Evolutionary conservation across 1,140 invertebrate genomes (phyloP), one percentile per base, ranked within the genome.

Genomic region (Elymnias hypermnestra): DNA sequence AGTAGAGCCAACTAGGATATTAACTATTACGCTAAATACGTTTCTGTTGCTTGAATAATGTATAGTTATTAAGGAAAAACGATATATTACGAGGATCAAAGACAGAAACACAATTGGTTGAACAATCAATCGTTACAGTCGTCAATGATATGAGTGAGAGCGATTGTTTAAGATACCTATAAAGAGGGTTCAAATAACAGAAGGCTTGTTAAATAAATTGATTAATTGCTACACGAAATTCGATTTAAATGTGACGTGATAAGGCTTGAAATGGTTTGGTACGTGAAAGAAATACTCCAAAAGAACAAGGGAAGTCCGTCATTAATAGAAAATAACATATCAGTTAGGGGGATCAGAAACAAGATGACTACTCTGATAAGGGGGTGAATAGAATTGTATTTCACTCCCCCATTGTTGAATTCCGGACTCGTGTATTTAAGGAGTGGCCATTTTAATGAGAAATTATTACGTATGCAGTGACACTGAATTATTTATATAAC

Each of bases 241-340:
- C 2, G 53, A 53, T 49, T 37, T 35, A 7, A 15, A 15, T 3
- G 12, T 7, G 0, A 15, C 6, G 3, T 2, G 1, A 8, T n/a
- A 15, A 8, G 29, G n/a, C 7, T 15, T 33, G 5, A 14, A 33
- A 33, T 33, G 3, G 29, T 15, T 15, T n/a, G 12, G 14, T 15
- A 15, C 13, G 2, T 29, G n/a, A 29, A 6, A 29, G 3, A 12
- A 12, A 15, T 15, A 31, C 12, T 7, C 29, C 40, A 58, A 61
- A 62, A 49, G 54, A 57, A 50, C 56, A 69, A 33, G 66, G 66
- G 63, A 63, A 72, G 64, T 69, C 63, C 74, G 69, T 77, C 69
- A 74, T 74, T 74, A 77, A 72, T 72, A 69, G 66, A 66, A 68
- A 64, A 71, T 65, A 69, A 61, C 55, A 55, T 77, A 72, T 73